These are phyloP conservation scores for Phalangium opilio DNA, from an alignment of 2,888 invertebrate species.

Conservation along the genomic window DNA sequence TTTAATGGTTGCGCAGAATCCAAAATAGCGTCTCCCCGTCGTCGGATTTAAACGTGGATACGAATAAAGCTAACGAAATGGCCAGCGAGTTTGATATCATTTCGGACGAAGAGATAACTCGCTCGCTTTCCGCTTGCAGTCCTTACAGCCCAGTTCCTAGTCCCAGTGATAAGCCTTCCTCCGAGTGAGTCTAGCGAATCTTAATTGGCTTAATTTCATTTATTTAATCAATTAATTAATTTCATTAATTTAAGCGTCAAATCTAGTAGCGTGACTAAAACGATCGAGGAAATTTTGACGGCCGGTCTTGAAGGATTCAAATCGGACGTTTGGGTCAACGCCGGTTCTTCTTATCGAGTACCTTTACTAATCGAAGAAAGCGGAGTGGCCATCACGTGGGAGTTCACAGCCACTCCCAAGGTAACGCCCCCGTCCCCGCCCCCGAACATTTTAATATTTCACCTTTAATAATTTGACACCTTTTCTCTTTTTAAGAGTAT, in stretches of 20 bases:
- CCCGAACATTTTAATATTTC: too few species aligned
- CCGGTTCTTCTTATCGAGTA: conserved; percentile 27
- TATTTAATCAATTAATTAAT: too few species aligned
- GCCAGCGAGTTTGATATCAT: conserved; percentile 28
- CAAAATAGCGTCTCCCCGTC: too few species aligned
- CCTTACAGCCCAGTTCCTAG: conserved; percentile 14
- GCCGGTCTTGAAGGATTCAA: conserved; percentile 1
- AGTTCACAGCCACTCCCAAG: conserved; percentile 31
- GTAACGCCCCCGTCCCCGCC: conserved; percentile 19
- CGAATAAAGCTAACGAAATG: background rate
- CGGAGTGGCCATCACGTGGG: conserved; percentile 28
- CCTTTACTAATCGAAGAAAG: conserved; percentile 25
- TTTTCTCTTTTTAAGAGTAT: background rate
- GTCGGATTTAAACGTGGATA: too few species aligned
- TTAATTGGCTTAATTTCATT: too few species aligned
- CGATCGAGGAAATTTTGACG: conserved; percentile 1
- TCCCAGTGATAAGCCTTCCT: too few species aligned
- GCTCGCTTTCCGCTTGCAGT: conserved; percentile 22
- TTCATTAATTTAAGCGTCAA: too few species aligned
- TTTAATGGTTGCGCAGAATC: too few species aligned
- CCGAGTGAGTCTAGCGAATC: too few species aligned
- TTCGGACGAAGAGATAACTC: conserved; percentile 29
- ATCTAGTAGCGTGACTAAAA: background rate
- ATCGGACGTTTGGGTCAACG: conserved; percentile 25
- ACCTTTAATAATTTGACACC: too few species aligned